These are phyloP conservation scores for Notechis scutatus DNA, from an alignment of 2,113 vertebrate species.

Conservation along the genomic window DNA sequence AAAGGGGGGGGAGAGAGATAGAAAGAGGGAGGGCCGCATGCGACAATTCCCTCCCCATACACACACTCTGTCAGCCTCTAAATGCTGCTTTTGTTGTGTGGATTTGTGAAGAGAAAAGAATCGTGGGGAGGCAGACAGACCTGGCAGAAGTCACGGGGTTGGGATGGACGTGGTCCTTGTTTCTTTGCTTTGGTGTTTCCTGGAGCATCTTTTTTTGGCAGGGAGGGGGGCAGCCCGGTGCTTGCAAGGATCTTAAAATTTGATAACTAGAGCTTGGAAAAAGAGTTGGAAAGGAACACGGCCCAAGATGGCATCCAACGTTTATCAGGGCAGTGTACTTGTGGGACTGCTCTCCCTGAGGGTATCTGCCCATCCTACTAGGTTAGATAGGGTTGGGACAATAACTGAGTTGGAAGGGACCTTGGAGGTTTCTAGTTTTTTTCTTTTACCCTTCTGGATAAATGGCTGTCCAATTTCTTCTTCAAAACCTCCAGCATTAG, in stretches of 20 bases:
- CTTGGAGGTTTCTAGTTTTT: not conserved
- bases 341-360: not conserved
- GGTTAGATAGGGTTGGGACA: not conserved
- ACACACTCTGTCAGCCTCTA: not conserved
- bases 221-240: not conserved
- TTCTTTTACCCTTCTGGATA: not conserved
- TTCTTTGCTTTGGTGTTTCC: not conserved
- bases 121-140: not conserved
- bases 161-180: not conserved
- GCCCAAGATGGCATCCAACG: not conserved
- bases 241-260: not conserved
- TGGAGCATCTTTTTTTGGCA: not conserved
- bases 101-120: not conserved
- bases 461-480: not conserved
- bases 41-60: not conserved
- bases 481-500: not conserved
- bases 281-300: not conserved
- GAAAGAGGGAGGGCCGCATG: not conserved
- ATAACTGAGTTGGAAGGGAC: not conserved
- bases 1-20: not conserved
- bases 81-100: not conserved
- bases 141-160: not conserved
- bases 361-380: not conserved
- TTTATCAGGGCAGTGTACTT: not conserved
- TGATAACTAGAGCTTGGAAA: not conserved